Conservation (phyloP, 2,797 vertebrate species). For the Peromyscus attwateri region DNA sequence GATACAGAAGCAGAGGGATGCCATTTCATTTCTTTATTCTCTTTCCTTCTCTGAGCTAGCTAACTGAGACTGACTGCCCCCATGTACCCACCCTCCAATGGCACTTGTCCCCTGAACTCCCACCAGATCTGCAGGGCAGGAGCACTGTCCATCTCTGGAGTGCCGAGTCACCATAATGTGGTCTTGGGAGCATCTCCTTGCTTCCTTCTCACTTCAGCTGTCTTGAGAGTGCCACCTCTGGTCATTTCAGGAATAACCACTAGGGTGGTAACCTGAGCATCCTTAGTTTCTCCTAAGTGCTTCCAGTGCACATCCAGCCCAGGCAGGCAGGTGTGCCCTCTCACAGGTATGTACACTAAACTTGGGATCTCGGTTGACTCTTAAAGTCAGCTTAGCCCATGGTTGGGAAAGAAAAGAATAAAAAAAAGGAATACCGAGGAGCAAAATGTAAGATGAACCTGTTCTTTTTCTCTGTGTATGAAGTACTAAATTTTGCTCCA, state of each 20-base stretch:
- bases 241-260: conserved; percentile 24
- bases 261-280: background rate
- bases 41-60: background rate
- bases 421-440: background rate
- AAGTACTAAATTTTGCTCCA: conserved; percentile 46
- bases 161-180: too few relatives aligned
- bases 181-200: conserved; percentile 4
- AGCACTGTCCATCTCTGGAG: background rate
- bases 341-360: background rate
- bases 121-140: too few relatives aligned
- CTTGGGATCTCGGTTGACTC: background rate
- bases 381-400: background rate
- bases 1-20: background rate
- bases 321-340: background rate
- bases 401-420: conserved; percentile 12
- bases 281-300: background rate
- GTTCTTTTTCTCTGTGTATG: conserved; percentile 44
- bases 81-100: background rate
- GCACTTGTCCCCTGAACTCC: background rate
- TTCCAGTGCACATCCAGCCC: background rate
- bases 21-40: background rate
- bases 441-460: conserved; percentile 46
- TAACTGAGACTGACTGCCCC: background rate
- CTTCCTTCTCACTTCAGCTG: background rate
- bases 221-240: background rate